Conservation (phyloP, 1,140 invertebrate species). For the Hypsibius dujardini region DNA sequence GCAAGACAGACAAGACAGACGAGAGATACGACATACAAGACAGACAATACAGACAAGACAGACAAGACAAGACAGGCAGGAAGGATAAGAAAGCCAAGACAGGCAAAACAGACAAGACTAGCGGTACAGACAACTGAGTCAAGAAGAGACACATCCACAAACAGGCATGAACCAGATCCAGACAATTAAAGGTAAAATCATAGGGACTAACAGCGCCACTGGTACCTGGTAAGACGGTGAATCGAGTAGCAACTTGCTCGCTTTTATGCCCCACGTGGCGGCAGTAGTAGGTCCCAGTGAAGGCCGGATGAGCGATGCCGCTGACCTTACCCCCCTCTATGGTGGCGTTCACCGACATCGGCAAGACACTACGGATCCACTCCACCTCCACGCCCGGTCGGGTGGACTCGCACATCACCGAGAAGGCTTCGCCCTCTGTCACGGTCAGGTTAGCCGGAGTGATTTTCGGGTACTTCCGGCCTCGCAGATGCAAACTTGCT, state of each 20-base stretch:
- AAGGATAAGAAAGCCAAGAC: too few relatives aligned
- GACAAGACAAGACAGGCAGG: too few relatives aligned
- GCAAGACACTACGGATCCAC: background rate
- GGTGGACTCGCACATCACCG: background rate
- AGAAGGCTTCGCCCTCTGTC: background rate
- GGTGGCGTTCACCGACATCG: background rate
- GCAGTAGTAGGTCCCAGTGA: constrained; percentile 1
- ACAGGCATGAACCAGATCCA: too few relatives aligned
- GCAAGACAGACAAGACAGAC: too few relatives aligned
- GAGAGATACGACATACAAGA: too few relatives aligned
- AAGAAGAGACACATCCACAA: too few relatives aligned
- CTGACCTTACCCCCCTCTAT: background rate
- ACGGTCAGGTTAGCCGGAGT: background rate
- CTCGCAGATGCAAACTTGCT: background rate
- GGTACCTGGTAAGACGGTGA: background rate
- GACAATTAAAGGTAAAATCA: too few relatives aligned
- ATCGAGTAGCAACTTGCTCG: background rate
- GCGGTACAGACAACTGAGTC: too few relatives aligned
- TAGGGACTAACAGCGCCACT: too few relatives aligned
- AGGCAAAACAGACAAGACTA: too few relatives aligned
- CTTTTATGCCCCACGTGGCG: background rate
- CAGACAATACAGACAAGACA: too few relatives aligned
- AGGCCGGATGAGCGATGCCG: background rate
- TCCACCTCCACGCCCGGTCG: constrained; percentile 1
- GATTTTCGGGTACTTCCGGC: background rate